These are phyloP conservation scores for Chiloscyllium plagiosum DNA, from an alignment of 2,113 vertebrate species.

Conservation along the genomic window DNA sequence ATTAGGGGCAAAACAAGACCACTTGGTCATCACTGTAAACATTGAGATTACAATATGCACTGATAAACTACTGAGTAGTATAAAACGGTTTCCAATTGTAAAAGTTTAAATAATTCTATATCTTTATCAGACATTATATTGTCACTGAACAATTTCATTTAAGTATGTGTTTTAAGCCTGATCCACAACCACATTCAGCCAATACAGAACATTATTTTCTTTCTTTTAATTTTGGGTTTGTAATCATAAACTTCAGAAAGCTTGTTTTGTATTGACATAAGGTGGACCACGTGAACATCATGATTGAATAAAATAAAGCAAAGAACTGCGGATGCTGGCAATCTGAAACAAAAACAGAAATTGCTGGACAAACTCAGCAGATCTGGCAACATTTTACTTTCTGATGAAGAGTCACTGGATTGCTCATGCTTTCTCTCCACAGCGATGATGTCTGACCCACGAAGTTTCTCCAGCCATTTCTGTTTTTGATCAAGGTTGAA, in stretches of 20 bases:
- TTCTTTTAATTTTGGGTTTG: neutral
- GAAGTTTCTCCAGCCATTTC: no score
- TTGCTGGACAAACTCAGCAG: no score
- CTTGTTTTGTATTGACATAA: neutral
- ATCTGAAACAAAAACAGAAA: no score
- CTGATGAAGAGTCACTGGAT: no score
- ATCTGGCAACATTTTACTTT: no score
- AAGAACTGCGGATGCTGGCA: no score
- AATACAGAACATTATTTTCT: neutral
- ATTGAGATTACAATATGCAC: neutral
- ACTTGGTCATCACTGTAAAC: neutral
- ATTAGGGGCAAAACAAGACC: neutral
- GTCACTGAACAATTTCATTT: neutral
- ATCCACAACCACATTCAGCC: neutral
- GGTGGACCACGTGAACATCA: neutral
- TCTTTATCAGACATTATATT: neutral
- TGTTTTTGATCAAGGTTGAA: neutral
- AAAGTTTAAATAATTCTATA: neutral
- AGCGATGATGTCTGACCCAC: no score
- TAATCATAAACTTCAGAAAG: neutral
- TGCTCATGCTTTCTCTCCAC: no score
- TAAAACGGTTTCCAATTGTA: neutral
- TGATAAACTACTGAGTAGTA: neutral
- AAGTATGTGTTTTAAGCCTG: neutral
- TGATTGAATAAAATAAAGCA: no score